These are phyloP conservation scores for Ptilorrhoa leucosticta DNA, from an alignment of 2,113 vertebrate genomes.

Conservation along the genomic window DNA sequence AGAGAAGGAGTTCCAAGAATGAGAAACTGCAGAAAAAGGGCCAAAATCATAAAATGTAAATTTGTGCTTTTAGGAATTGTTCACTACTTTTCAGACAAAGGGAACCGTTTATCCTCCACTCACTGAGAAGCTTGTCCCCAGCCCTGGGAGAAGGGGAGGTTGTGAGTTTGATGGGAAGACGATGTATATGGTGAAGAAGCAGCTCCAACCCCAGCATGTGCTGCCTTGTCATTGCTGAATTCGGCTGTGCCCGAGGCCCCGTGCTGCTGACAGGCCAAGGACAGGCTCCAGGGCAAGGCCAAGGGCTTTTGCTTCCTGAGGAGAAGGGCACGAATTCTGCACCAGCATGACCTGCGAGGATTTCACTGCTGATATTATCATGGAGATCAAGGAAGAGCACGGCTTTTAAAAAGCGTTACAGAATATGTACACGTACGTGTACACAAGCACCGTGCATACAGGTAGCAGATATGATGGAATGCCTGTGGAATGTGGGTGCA, in stretches of 20 bases:
- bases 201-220: neutral
- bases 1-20: constrained; percentile 45
- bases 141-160: neutral
- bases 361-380: neutral
- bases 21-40: neutral
- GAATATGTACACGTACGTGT: fast-evolving
- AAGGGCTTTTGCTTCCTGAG: neutral
- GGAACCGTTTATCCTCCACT: fast-evolving
- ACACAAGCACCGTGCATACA: fast-evolving
- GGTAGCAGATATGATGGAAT: neutral
- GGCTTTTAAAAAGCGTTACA: neutral
- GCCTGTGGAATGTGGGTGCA: neutral
- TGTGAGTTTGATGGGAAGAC: neutral
- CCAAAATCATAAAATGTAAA: constrained; percentile 45
- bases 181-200: fast-evolving
- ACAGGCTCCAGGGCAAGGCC: neutral
- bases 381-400: neutral
- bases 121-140: fast-evolving
- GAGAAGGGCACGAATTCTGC: neutral
- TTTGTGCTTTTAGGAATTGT: neutral
- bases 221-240: neutral
- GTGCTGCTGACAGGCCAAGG: no score
- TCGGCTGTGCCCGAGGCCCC: fast-evolving
- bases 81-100: neutral
- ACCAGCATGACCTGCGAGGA: neutral